Conservation (phyloP, 2,797 vertebrate species). For the Esox lucius region DNA sequence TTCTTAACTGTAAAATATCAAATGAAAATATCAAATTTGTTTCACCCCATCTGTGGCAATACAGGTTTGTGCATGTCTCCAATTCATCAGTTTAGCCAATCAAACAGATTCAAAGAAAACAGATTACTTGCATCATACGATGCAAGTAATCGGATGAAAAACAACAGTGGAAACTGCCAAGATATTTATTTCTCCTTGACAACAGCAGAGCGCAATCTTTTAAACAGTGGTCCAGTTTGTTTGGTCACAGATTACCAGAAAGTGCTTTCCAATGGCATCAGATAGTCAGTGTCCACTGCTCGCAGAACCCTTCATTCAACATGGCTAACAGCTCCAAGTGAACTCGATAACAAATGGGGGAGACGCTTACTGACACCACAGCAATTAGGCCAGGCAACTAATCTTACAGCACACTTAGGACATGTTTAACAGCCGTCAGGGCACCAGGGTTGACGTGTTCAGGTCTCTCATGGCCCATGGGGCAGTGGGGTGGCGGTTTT, state of each 20-base stretch:
- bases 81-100: no score
- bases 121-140: no score
- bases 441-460: conserved; percentile 35
- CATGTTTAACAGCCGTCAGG: conserved; percentile 66
- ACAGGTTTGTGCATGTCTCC: no score
- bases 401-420: conserved; percentile 68
- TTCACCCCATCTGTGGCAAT: no score
- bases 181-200: no score
- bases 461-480: conserved; percentile 50
- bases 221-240: conserved; percentile 31
- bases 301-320: conserved; percentile 41
- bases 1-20: no score
- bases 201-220: conserved; percentile 12
- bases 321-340: conserved; percentile 61
- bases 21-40: no score
- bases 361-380: conserved; percentile 58
- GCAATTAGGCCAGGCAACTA: conserved; percentile 62
- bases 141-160: no score
- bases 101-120: no score
- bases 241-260: background rate
- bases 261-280: conserved; percentile 23
- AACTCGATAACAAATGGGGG: conserved; percentile 61
- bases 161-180: no score
- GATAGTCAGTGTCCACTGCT: conserved; percentile 6
- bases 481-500: conserved; percentile 61